Evolutionary conservation across 1,140 invertebrate species (phyloP), one percentile per base, ranked within the genome.

Genomic region (Philopotamus ludificatus): DNA sequence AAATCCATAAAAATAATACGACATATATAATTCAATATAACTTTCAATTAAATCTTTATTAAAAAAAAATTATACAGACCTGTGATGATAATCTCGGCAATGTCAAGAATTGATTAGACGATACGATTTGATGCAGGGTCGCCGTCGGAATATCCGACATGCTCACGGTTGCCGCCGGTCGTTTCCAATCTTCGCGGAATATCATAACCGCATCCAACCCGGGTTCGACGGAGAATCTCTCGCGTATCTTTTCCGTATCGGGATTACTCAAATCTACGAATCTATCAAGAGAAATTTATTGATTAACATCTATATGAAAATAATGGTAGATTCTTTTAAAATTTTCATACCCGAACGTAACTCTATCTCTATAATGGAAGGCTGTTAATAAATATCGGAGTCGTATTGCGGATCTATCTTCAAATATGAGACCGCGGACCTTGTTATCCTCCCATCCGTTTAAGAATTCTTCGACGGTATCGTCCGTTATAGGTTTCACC

Each of bases 71-170:
- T 34, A 7, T 34, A 23, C 41, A 2, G 70, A 91, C 91, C 83
- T 97, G 95, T 23, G 94, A 97, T 0, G 94, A 96, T 0, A 98
- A 79, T 62, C 95, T 78, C 1, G 96, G 95, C 47, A 98, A 79
- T 7, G 89, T 84, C 23, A 98, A 82, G 77, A 92, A 95, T 76
- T 94, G 91, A 80, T 98, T 96, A 41, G 87, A 86, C 20, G 90
- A 86, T 49, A 98, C 89, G 26, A 97, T 85, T 77, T 97, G 91
- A 66, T 90, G 89, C 76, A 98, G 84, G 0, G 92, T 93, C 60
- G 90, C 85, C 22, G 87, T 88, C 9, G 92, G 90, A 73, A 96
- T 93, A 75, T 95, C 92, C 28, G 88, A 82, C 87, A 95, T 94
- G 61, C 88, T 95, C 42, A 97, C 84, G 58, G 90, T 92, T 23